Evolutionary conservation across 53 echinoderm and acorn worm species (phyloP).

Genomic region (Actinopyga echinites): DNA sequence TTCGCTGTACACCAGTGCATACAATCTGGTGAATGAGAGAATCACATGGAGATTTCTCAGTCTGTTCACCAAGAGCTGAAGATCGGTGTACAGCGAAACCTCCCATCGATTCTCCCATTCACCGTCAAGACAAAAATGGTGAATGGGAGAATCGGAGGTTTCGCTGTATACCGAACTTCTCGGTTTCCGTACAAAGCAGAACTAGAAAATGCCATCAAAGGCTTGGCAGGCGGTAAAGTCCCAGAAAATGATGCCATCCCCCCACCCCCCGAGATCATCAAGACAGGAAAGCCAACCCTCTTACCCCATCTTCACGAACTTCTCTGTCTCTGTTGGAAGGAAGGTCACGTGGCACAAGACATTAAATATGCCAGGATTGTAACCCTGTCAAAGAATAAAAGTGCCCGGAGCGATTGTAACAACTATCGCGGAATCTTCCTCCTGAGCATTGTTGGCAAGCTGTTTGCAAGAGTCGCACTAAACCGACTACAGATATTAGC

Average conservation of each 20-base stretch:
- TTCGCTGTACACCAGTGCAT: too few species aligned
- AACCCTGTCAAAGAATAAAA: slow-evolving; percentile 68
- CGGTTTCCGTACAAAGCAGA: too few species aligned
- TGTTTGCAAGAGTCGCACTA: slow-evolving; percentile 43
- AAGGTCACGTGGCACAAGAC: slow-evolving; percentile 51
- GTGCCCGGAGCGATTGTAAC: slow-evolving; percentile 54
- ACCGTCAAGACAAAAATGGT: too few species aligned
- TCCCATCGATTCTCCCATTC: too few species aligned
- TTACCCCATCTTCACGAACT: slow-evolving; percentile 35
- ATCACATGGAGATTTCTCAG: too few species aligned
- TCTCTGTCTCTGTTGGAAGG: slow-evolving; percentile 54
- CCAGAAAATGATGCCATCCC: background rate
- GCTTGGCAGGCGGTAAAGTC: background rate
- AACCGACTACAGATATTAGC: slow-evolving; percentile 47
- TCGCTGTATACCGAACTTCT: too few species aligned
- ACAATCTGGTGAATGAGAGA: too few species aligned
- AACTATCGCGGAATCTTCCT: slow-evolving; percentile 67
- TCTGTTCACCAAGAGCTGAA: too few species aligned
- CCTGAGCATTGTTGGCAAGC: slow-evolving; percentile 54
- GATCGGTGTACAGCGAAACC: too few species aligned
- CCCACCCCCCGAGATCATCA: background rate
- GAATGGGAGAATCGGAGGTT: too few species aligned
- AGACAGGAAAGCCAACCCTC: background rate
- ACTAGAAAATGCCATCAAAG: background rate
- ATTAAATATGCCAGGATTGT: slow-evolving; percentile 59